Percentiles rank a stretch among this genome's conserved stretches.
phyloP scores from a whole-genome alignment of 2,797 vertebrate species.

The Mus caroli region DNA sequence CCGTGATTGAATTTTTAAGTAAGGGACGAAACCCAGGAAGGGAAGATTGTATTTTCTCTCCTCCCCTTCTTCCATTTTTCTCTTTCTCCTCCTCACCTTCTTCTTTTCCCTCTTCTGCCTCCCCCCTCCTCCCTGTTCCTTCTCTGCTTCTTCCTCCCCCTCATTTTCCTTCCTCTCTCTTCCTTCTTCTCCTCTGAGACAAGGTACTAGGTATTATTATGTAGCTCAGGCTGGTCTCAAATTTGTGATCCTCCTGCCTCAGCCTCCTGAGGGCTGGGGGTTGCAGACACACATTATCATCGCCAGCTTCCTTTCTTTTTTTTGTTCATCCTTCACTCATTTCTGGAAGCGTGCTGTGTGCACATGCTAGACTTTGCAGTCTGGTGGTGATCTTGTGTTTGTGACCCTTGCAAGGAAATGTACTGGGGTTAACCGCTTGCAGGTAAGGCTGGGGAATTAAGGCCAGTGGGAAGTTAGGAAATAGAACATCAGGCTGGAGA shows the following conservation, averaged over 20 bases:
- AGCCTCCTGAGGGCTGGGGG: neutral
- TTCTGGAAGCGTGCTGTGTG: neutral
- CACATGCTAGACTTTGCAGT: neutral
- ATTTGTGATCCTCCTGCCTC: neutral
- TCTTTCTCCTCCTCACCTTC: too few species aligned
- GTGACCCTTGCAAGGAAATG: neutral
- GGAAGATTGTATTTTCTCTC: neutral
- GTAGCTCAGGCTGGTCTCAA: neutral
- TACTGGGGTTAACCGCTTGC: neutral
- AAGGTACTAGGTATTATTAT: neutral
- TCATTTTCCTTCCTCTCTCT: neutral
- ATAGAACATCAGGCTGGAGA: neutral
- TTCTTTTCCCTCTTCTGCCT: too few species aligned
- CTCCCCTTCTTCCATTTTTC: neutral
- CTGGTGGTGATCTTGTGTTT: neutral
- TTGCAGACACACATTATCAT: neutral
- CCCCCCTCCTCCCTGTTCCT: too few species aligned
- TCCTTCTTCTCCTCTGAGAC: neutral
- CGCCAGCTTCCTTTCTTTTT: neutral
- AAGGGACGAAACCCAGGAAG: neutral
- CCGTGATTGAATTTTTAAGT: constrained; percentile 1
- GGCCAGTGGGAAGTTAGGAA: neutral
- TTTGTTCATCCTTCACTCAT: neutral
- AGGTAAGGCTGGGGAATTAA: neutral
- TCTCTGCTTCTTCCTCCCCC: neutral